Base-by-base conservation (phyloP, 1,140 invertebrate genomes). In the Globodera ellingtonae region DNA sequence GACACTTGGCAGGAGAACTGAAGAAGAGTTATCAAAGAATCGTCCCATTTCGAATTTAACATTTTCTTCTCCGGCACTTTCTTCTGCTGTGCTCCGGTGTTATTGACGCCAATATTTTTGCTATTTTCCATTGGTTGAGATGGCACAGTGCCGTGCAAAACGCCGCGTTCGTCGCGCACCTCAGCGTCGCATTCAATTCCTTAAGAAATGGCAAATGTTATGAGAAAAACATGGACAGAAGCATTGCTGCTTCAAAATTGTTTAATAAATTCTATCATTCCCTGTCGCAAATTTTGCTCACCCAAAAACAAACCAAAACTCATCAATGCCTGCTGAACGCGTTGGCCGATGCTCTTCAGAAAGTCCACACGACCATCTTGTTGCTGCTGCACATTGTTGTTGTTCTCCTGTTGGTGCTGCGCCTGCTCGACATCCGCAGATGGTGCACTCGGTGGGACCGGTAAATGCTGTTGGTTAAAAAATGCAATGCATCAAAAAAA, bases 151-250 rank as follows among this genome's bases (percentile, higher is more conserved):
- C 50, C 79, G 5, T 69, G 79, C 50, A 80, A 35, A 24, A 66
- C 47, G n/a, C 79, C 82, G 47, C 69, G 50, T 35, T 24, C 72
- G 56, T 84, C 70, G 62, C 83, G 67, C 15, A 83, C 81, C 44
- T 62, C 65, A 13, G 82, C 82, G 15, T 83, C 82, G 59, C 81
- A 83, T 46, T 83, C 82, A 74, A 83, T 83, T 18, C 82, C 81
- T 82, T n/a, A 44, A 82, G 47, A 83, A 66, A 74, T 70, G 21
- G 46, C 48, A 35, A 62, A 75, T 44, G n/a, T 79, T 48, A 18
- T n/a, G 21, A 79, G n/a, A n/a, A n/a, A 18, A 24, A 24, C 18
- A 10, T 70, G n/a, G 24, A 2, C 35, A 35, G 35, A 35, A 35
- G n/a, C n/a, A 24, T 0, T 35, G 35, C 35, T 35, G 35, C 35